Evolutionary conservation across 1,140 invertebrate species (phyloP).

Genomic region (Dendrolimus kikuchii): DNA sequence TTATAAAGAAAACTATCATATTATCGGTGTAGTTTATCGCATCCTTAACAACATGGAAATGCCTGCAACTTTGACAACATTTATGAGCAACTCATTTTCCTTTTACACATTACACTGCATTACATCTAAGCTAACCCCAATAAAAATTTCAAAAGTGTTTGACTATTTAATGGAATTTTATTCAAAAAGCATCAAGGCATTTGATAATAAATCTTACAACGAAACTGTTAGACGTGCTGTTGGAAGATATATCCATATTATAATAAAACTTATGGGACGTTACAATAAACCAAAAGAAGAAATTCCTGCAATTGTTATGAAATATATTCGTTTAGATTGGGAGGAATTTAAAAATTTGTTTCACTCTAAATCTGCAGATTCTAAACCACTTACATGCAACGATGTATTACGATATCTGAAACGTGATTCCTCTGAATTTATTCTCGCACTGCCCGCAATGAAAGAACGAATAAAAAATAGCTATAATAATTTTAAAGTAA

Average conservation of each 20-base stretch:
- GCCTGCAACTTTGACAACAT: slow-evolving; percentile 19
- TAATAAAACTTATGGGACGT: slow-evolving; percentile 8
- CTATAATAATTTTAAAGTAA: slow-evolving; percentile 3
- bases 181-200: slow-evolving; percentile 22
- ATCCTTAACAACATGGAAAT: slow-evolving; percentile 30
- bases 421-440: slow-evolving; percentile 25
- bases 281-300: slow-evolving; percentile 22
- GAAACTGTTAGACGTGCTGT: slow-evolving; percentile 14
- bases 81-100: slow-evolving; percentile 11
- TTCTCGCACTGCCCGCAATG: slow-evolving; percentile 18
- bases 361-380: slow-evolving; percentile 5
- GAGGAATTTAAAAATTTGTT: slow-evolving; percentile 15
- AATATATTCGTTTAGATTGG: slow-evolving; percentile 26
- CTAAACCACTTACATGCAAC: neutral
- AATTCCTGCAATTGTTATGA: slow-evolving; percentile 26
- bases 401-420: slow-evolving; percentile 19
- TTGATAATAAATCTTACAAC: slow-evolving; percentile 16
- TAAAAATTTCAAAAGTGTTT: slow-evolving; percentile 25
- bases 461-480: slow-evolving; percentile 2
- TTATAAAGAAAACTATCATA: slow-evolving; percentile 16
- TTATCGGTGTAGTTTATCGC: slow-evolving; percentile 28
- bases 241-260: slow-evolving; percentile 10
- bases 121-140: slow-evolving; percentile 18
- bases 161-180: slow-evolving; percentile 26
- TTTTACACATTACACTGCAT: slow-evolving; percentile 17